Evolutionary conservation across 2,888 invertebrate species (phyloP).

Genomic region (Xestia ashworthii): DNA sequence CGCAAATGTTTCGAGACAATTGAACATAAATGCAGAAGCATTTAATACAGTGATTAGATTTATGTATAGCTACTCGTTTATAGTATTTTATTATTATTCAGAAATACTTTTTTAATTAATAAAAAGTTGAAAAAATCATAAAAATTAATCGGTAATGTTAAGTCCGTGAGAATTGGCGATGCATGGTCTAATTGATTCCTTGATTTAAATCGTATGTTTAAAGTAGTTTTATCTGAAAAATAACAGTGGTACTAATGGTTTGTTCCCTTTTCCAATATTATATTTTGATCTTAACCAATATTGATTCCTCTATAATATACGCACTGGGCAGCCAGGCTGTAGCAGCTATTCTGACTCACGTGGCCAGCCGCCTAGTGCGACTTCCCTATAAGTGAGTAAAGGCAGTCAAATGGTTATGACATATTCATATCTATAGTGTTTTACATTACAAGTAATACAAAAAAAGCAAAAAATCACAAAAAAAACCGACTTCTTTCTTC

Average conservation of each 20-base stretch:
- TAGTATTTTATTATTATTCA: slow-evolving; percentile 73
- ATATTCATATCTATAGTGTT: slow-evolving; percentile 61
- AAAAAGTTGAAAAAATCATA: slow-evolving; percentile 72
- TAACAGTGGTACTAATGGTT: slow-evolving; percentile 66
- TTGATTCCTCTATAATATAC: slow-evolving; percentile 46
- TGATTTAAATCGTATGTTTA: slow-evolving; percentile 64
- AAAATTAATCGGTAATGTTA: slow-evolving; percentile 73
- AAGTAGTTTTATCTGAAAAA: slow-evolving; percentile 62
- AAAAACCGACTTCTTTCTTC: slow-evolving; percentile 46
- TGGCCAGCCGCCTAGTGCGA: slow-evolving; percentile 24
- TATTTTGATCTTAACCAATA: slow-evolving; percentile 61
- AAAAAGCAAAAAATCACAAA: slow-evolving; percentile 64
- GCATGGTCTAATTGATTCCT: slow-evolving; percentile 67
- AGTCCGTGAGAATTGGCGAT: slow-evolving; percentile 72
- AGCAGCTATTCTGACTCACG: slow-evolving; percentile 33
- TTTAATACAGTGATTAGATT: slow-evolving; percentile 70
- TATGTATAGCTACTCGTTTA: slow-evolving; percentile 67
- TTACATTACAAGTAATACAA: slow-evolving; percentile 65
- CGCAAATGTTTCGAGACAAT: slow-evolving; percentile 40
- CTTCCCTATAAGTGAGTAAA: slow-evolving; percentile 42
- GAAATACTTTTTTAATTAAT: slow-evolving; percentile 69
- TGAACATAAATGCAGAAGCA: slow-evolving; percentile 68
- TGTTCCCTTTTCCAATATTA: slow-evolving; percentile 54
- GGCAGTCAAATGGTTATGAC: slow-evolving; percentile 54
- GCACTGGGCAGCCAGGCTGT: slow-evolving; percentile 20